Evolutionary conservation across 2,797 vertebrate genomes (phyloP), one percentile per base, ranked within the genome.

Genomic region (Podarcis lilfordi): DNA sequence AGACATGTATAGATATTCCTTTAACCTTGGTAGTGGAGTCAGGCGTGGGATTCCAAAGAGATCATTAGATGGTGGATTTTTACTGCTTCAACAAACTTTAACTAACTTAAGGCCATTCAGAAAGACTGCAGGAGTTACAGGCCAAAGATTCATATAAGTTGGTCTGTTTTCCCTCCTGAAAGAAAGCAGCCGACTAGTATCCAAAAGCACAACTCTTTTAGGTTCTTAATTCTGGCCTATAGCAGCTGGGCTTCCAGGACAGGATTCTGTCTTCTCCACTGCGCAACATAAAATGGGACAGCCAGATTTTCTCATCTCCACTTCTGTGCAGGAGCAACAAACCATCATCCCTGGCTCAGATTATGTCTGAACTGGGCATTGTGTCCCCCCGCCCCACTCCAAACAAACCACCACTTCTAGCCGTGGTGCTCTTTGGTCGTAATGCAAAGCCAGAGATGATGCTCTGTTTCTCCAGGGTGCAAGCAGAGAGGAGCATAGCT

Each of bases 31-130:
- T 27, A 66, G 32, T 74, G 37, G 82, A 80, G 35, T 80, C 68
- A 84, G 68, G 84, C 69, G 35, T 88, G 68, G 77, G 77, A 66
- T 85, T 75, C 72, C 77, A 37, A 40, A 68, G 77, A 75, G 68
- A 19, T 64, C 32, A 55, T 80, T 89, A 80, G 40, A 80, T 85
- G 61, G 85, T 75, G n/a, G 25, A 32, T 89, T 66, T 64, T 64
- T 85, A 40, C 81, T 80, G 23, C 64, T 85, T 27, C 32, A 74
- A 61, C 32, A 66, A 37, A 68, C n/a, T 66, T 80, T 75, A 88
- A 78, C 66, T 72, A 21, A 61, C 68, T 27, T 84, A 45, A 11
- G 78, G n/a, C 35, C 35, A 68, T 85, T 89, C 37, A 66, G 10
- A 32, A 64, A 55, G 50, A 75, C 43, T 80, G 5, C 59, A 68